These are phyloP conservation scores for Paradoxurus hermaphroditus DNA, from an alignment of 2,113 vertebrate species.

Conservation along the genomic window DNA sequence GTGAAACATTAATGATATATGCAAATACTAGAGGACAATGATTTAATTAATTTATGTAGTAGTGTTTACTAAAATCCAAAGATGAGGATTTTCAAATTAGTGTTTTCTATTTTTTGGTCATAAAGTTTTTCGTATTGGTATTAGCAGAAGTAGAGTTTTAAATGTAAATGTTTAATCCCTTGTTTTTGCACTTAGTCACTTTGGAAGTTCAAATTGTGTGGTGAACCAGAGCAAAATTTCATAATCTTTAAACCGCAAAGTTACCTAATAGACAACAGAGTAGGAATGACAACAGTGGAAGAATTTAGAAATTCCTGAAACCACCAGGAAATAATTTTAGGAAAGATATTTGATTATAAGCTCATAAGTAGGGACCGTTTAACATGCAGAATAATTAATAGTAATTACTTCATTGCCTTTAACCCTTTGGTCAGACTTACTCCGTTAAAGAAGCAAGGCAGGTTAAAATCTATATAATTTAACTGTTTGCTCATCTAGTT, in stretches of 20 bases:
- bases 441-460: neutral
- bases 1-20: neutral
- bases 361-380: neutral
- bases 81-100: neutral
- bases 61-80: neutral
- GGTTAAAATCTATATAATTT: neutral
- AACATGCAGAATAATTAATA: slow-evolving; percentile 31
- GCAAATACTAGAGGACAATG: neutral
- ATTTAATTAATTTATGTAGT: neutral
- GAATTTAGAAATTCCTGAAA: neutral
- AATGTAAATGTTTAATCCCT: slow-evolving; percentile 35
- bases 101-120: neutral
- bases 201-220: slow-evolving; percentile 41
- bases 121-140: neutral
- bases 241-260: slow-evolving; percentile 34
- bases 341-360: neutral
- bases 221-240: slow-evolving; percentile 37
- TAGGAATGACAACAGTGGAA: neutral
- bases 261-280: slow-evolving; percentile 24
- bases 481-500: neutral
- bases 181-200: slow-evolving; percentile 10
- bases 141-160: neutral
- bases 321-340: slow-evolving; percentile 27
- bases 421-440: neutral
- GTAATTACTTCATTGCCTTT: slow-evolving; percentile 37